Conservation (phyloP, 2,888 invertebrate genomes). For the Sipunculus nudus region DNA sequence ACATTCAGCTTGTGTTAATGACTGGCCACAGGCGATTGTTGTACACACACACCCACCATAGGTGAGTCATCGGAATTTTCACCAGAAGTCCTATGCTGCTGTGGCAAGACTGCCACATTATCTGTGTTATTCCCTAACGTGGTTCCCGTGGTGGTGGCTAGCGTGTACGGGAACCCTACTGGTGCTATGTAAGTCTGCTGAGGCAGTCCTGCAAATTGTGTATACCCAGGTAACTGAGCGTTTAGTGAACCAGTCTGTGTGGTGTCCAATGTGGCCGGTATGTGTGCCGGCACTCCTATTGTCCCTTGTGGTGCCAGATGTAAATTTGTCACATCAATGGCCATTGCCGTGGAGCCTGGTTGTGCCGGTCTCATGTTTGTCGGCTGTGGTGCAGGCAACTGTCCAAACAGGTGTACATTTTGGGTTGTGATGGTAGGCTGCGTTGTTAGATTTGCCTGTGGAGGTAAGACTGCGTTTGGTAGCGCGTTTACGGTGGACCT, state of each 20-base stretch:
- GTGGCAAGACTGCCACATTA: too few relatives aligned
- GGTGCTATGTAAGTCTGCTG: conserved; percentile 47
- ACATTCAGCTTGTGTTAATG: conserved; percentile 76
- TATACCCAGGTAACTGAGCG: conserved; percentile 63
- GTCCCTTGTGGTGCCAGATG: conserved; percentile 40
- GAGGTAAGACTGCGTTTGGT: conserved; percentile 6
- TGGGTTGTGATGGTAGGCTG: too few relatives aligned
- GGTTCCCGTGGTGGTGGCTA: conserved; percentile 42
- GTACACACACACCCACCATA: conserved; percentile 89
- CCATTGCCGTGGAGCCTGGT: not conserved
- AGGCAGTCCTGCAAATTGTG: conserved; percentile 45
- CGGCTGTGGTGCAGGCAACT: too few relatives aligned
- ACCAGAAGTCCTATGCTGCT: conserved; percentile 61
- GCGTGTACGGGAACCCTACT: conserved; percentile 46
- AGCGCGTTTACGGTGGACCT: not conserved
- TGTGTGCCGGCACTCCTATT: too few relatives aligned
- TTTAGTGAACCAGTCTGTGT: conserved; percentile 66
- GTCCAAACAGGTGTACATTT: too few relatives aligned
- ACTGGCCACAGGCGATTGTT: conserved; percentile 92
- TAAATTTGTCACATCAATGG: conserved; percentile 36
- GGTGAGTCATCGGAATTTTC: conserved; percentile 75
- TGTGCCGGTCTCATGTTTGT: not conserved
- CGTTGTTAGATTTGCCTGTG: too few relatives aligned
- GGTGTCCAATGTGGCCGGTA: conserved; percentile 60
- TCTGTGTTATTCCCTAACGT: too few relatives aligned